Base-by-base conservation (phyloP, 2,797 vertebrate genomes). In the Phoeniculus purpureus region DNA sequence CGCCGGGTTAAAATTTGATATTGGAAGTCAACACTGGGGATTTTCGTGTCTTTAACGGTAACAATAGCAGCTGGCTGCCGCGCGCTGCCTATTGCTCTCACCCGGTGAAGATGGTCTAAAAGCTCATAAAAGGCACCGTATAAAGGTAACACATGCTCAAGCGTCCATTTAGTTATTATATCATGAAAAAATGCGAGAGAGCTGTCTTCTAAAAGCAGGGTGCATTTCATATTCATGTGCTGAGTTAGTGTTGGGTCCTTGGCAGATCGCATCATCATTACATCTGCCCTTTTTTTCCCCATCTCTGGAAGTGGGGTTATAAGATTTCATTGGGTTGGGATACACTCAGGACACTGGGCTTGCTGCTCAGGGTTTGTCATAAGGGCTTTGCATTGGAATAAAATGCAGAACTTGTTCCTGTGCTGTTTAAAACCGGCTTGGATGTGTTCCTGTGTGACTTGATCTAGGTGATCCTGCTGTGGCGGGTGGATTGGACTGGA, bases 1-100 rank as follows among this genome's bases (percentile, higher is more conserved):
- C 97, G 95, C 85, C 94, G 97, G 97, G 98, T 98, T 98, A 97
- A 96, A 96, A 97, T 97, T 97, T 84, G 77, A 92, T 96, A 89
- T 81, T 92, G 87, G 91, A 91, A 89, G 85, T 61, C 37, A 52
- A 80, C 78, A 64, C 3, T 79, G 92, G 61, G 61, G 85, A 62
- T 93, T 91, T 94, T 75, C 67, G 12, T 2, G 18, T 89, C 84
- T 90, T 20, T 8, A 78, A 74, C 14, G 77, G 93, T 48, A 71
- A 83, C 25, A 55, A 27, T 3, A 64, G 90, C 94, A 96, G 96
- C 93, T 92, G 88, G 83, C 40, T 70, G 81, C 85, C 40, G 81
- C n/a, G 91, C 87, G 82, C 45, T 76, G 93, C 8, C 7, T 19
- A 4, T 59, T 20, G 26, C 29, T 80, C 51, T 81, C 61, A 78